Evolutionary conservation across 2,113 vertebrate species (phyloP), one percentile per base, ranked within the genome.

Genomic region (Nannospalax galili): DNA sequence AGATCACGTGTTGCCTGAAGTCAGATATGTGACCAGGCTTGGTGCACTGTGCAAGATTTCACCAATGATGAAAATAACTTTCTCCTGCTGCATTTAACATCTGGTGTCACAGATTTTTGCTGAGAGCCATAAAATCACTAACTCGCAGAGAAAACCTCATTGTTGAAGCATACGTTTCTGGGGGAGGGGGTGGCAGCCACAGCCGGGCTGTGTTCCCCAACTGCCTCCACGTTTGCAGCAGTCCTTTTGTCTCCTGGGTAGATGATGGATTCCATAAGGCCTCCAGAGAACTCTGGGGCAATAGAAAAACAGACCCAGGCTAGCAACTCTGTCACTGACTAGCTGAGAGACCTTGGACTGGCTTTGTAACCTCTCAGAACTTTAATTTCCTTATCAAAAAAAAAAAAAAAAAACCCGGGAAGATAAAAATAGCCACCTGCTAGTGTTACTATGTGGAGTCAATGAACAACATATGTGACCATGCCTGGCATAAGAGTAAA

Each of bases 91-190:
- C 90, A 98, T 96, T 93, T 94, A 98, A 98, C 97, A 98, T 98
- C 97, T 98, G 97, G 97, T 97, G 93, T 96, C 96, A 97, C 97
- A 98, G 97, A 97, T 98, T 98, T 98, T 97, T 97, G 97, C 97
- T 97, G 96, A 98, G 94, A 98, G 96, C 96, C 97, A 97, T 97
- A 97, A 97, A 98, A 98, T 97, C 95, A 72, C 97, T 94, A 98
- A 96, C 95, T 97, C 94, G 85, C 88, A 97, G 94, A 97, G 96
- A 97, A 97, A 97, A 96, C 90, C 96, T 97, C 96, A 97, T 96
- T 97, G 95, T 97, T 93, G 88, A 97, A 96, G 96, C 97, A 94
- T 88, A 96, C 87, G 96, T 93, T 93, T 86, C 84, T 86, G 87
- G 79, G 74, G 45, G 87, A 52, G 84, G n/a, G 65, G 95, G 24